Percentiles rank a stretch among this genome's conserved stretches.
Conservation (phyloP, 2,797 vertebrate genomes). For the Platalea minor region DNA sequence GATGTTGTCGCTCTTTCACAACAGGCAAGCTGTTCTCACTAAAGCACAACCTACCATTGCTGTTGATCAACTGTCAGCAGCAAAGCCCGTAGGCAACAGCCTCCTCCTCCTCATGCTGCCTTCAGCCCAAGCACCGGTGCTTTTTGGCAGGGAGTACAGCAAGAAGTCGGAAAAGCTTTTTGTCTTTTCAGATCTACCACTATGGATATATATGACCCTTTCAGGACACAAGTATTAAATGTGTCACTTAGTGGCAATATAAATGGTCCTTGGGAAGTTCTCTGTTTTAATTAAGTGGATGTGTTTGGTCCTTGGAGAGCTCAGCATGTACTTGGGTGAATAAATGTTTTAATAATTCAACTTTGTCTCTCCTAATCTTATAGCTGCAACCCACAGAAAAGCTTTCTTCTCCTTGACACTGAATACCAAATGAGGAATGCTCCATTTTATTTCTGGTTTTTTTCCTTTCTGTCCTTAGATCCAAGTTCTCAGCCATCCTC, state of each 20-base stretch:
- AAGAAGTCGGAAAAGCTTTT: not conserved
- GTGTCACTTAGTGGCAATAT: conserved; percentile 4
- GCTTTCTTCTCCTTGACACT: not conserved
- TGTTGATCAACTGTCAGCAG: not conserved
- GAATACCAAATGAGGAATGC: not conserved
- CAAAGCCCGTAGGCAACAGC: not conserved
- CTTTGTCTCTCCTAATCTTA: not conserved
- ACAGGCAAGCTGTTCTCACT: not conserved
- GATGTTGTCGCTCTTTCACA: not conserved
- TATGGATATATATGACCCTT: not conserved
- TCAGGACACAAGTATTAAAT: conserved; percentile 11
- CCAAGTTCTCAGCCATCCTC: not conserved
- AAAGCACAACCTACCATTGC: not conserved
- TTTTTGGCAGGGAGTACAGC: not conserved
- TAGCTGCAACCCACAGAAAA: conserved; percentile 8
- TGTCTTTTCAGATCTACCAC: not conserved
- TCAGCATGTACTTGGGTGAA: not conserved
- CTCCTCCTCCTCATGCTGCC: not conserved
- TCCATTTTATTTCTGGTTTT: not conserved
- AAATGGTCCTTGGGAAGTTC: conserved; percentile 9
- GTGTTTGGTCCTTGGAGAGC: not conserved
- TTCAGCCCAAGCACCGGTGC: not conserved
- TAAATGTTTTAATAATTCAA: conserved; percentile 39
- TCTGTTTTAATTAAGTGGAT: conserved; percentile 39
- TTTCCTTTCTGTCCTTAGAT: not conserved